A percentile compares a stretch with the other conserved stretches of the same genome.
Conservation (phyloP, 1,140 invertebrate species). For the Drosophila oshimai region DNA sequence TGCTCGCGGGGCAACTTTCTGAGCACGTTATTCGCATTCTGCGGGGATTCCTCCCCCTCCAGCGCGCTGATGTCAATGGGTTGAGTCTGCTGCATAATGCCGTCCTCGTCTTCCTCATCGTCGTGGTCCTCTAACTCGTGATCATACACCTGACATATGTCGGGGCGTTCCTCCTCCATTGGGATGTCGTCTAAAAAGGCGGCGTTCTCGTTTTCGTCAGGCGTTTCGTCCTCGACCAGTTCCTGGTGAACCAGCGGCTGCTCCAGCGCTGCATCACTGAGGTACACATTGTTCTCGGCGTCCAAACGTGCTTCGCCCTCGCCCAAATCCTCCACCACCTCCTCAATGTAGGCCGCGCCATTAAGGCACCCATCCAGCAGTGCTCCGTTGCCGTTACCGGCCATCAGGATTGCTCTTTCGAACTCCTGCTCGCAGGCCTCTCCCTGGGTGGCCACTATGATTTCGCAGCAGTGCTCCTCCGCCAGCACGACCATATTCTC, state of each 20-base stretch:
- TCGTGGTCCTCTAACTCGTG: slow-evolving; percentile 62
- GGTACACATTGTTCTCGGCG: slow-evolving; percentile 44
- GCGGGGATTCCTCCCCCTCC: slow-evolving; percentile 5
- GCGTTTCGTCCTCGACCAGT: slow-evolving; percentile 30
- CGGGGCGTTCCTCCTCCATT: slow-evolving; percentile 44
- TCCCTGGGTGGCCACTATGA: slow-evolving; percentile 51
- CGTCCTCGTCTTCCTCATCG: slow-evolving; percentile 30
- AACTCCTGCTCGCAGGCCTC: slow-evolving; percentile 51
- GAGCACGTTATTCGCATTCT: neutral
- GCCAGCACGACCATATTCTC: slow-evolving; percentile 53
- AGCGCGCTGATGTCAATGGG: slow-evolving; percentile 17
- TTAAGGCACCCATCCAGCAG: slow-evolving; percentile 42
- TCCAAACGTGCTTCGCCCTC: slow-evolving; percentile 8
- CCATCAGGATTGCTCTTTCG: slow-evolving; percentile 35
- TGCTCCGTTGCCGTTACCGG: slow-evolving; percentile 8
- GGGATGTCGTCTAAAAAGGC: slow-evolving; percentile 44
- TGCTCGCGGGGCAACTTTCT: slow-evolving; percentile 27
- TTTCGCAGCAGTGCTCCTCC: slow-evolving; percentile 64
- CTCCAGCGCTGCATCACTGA: slow-evolving; percentile 57
- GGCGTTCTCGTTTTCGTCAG: slow-evolving; percentile 49
- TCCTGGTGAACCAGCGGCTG: slow-evolving; percentile 32
- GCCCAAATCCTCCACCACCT: slow-evolving; percentile 7
- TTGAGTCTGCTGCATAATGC: slow-evolving; percentile 10
- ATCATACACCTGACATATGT: slow-evolving; percentile 64
- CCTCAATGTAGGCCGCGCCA: slow-evolving; percentile 23